phyloP scores from a whole-genome alignment of 2,113 vertebrate genomes.

The Phylloscopus trochiloides region DNA sequence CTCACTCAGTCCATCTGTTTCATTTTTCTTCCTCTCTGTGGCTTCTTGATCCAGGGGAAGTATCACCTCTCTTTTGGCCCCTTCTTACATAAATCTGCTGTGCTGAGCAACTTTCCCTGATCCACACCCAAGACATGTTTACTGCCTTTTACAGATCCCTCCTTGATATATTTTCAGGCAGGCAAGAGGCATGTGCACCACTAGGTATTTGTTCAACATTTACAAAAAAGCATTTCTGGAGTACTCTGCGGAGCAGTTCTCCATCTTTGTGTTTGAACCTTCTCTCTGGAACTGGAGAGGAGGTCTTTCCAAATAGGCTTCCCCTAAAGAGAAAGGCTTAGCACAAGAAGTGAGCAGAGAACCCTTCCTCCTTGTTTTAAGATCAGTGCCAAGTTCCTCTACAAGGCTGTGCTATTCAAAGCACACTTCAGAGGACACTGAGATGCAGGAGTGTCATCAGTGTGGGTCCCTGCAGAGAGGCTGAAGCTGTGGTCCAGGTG shows the following conservation, averaged over 20 bases:
- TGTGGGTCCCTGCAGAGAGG: background rate
- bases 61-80: background rate
- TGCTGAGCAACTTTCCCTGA: background rate
- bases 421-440: background rate
- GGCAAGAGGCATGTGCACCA: background rate
- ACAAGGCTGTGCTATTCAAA: background rate
- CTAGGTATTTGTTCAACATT: background rate
- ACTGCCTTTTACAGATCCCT: background rate
- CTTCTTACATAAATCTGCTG: background rate
- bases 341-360: background rate
- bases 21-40: background rate
- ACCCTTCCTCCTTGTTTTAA: background rate
- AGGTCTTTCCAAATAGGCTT: background rate
- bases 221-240: background rate
- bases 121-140: background rate
- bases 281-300: background rate
- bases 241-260: background rate
- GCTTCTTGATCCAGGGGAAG: background rate
- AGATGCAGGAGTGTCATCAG: background rate
- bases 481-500: background rate
- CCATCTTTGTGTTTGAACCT: background rate
- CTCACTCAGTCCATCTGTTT: background rate
- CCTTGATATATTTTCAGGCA: background rate
- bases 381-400: background rate
- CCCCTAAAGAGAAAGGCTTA: background rate